A percentile compares a stretch with the other conserved stretches of the same genome.
phyloP scores from a whole-genome alignment of 1,140 invertebrate species.

The Lerema accius region DNA sequence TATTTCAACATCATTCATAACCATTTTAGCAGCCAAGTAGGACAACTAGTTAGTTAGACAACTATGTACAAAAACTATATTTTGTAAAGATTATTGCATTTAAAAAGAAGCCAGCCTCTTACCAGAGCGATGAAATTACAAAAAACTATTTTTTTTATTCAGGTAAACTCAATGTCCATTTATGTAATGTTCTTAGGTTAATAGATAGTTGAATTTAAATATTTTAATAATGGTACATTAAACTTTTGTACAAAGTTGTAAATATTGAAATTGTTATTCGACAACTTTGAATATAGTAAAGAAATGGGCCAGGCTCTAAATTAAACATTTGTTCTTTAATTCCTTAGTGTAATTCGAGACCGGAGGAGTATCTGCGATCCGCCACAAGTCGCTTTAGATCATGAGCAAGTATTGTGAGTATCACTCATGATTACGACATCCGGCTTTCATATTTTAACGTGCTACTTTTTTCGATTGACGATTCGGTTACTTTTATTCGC shows the following conservation, averaged over 20 bases:
- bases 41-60: no score
- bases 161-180: not conserved
- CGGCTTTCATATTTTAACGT: not conserved
- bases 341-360: slow-evolving; percentile 63
- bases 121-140: not conserved
- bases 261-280: not conserved
- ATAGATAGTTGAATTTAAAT: slow-evolving; percentile 6
- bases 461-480: not conserved
- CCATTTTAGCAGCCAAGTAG: slow-evolving; percentile 49
- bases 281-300: not conserved
- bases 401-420: slow-evolving; percentile 70
- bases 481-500: slow-evolving; percentile 1
- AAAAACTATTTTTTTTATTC: not conserved
- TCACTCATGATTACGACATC: slow-evolving; percentile 33
- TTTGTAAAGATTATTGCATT: slow-evolving; percentile 4
- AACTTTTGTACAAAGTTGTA: slow-evolving; percentile 73
- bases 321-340: slow-evolving; percentile 50
- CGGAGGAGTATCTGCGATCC: slow-evolving; percentile 48
- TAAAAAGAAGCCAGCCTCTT: slow-evolving; percentile 32
- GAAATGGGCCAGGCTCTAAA: not conserved
- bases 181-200: slow-evolving; percentile 10
- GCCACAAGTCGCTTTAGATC: slow-evolving; percentile 52
- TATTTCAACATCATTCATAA: slow-evolving; percentile 20
- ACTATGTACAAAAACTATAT: slow-evolving; percentile 16
- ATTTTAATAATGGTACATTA: slow-evolving; percentile 33